A percentile compares a stretch with the other conserved stretches of the same genome.
These are phyloP conservation scores for Phataginus tetradactyla DNA, from an alignment of 2,797 vertebrate genomes.

Conservation along the genomic window DNA sequence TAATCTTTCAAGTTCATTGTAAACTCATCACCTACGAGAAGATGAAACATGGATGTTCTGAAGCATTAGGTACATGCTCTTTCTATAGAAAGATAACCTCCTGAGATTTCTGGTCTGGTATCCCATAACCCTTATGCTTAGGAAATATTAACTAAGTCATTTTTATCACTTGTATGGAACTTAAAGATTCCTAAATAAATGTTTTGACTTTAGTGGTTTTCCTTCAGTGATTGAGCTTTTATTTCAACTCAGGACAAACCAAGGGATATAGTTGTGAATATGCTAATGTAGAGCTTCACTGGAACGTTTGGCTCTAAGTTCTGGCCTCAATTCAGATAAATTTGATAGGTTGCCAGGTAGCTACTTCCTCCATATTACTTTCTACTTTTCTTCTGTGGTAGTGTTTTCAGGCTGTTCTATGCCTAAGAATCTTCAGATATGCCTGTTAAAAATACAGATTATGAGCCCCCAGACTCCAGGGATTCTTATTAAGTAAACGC, in stretches of 20 bases:
- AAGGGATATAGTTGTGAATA: not conserved
- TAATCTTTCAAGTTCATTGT: not conserved
- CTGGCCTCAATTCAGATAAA: not conserved
- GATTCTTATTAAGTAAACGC: not conserved
- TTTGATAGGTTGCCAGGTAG: not conserved
- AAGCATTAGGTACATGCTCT: not conserved
- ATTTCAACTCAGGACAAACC: not conserved
- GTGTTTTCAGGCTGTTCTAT: not conserved
- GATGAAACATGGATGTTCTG: not conserved
- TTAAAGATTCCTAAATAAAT: not conserved
- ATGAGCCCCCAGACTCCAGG: not conserved
- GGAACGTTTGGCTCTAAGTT: not conserved
- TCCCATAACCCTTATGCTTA: not conserved
- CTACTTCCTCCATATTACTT: not conserved
- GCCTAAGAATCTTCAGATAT: not conserved
- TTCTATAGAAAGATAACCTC: not conserved
- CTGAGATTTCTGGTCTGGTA: not conserved
- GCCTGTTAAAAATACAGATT: not conserved
- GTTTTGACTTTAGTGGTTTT: slow-evolving; percentile 31
- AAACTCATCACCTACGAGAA: not conserved
- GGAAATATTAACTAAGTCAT: not conserved
- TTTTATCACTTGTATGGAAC: not conserved
- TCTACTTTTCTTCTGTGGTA: not conserved
- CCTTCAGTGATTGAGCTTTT: not conserved
- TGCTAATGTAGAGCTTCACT: not conserved